Conservation (phyloP, 1,140 invertebrate genomes). For the Temnothorax longispinosus region DNA sequence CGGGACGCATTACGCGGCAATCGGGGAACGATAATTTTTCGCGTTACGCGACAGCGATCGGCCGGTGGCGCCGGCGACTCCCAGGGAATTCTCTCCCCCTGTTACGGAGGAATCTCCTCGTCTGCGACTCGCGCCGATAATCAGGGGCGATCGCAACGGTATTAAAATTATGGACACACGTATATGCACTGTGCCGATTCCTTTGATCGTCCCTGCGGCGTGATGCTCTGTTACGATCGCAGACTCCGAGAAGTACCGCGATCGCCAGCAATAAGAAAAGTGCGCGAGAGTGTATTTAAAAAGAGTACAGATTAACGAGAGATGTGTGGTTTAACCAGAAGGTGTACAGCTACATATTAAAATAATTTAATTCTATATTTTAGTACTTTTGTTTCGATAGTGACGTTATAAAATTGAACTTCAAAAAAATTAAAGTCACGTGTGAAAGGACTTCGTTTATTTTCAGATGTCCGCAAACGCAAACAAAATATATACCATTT, state of each 20-base stretch:
- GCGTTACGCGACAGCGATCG: conserved; percentile 73
- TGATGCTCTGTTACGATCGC: conserved; percentile 33
- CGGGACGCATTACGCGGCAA: conserved; percentile 72
- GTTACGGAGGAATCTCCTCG: conserved; percentile 11
- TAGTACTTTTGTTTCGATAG: not conserved
- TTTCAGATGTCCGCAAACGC: not conserved
- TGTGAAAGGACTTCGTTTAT: not conserved
- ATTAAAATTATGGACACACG: conserved; percentile 74
- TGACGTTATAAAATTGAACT: not conserved
- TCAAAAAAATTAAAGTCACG: not conserved
- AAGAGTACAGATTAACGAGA: not conserved
- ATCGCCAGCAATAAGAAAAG: conserved; percentile 18
- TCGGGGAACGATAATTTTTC: conserved; percentile 76
- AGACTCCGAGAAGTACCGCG: not conserved
- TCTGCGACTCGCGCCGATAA: conserved; percentile 54
- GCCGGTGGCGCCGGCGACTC: conserved; percentile 9
- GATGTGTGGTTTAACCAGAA: not conserved
- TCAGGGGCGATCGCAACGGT: conserved; percentile 63
- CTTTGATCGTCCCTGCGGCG: conserved; percentile 56
- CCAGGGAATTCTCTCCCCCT: conserved; percentile 16
- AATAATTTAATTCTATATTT: not conserved
- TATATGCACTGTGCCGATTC: conserved; percentile 55
- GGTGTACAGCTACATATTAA: not conserved
- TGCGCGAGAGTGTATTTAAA: not conserved
- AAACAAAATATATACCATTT: not conserved